phyloP scores from a whole-genome alignment of 2,888 invertebrate genomes.

The Noctua comes region DNA sequence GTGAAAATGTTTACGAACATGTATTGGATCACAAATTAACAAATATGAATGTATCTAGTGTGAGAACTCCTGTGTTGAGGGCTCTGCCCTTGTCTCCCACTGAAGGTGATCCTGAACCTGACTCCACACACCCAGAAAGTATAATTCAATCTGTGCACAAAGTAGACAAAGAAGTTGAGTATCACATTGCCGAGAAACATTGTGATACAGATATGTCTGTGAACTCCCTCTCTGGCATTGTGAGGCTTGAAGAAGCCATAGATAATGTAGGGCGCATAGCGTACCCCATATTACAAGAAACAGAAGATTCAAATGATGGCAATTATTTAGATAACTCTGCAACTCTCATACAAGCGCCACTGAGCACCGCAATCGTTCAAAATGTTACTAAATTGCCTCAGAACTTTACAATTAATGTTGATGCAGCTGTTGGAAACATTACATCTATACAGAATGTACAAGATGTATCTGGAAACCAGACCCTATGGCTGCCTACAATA shows the following conservation, averaged over 20 bases:
- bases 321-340: conserved; percentile 85
- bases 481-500: conserved; percentile 87
- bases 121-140: conserved; percentile 87
- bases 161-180: conserved; percentile 85
- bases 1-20: conserved; percentile 87
- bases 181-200: conserved; percentile 83
- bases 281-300: conserved; percentile 85
- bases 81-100: conserved; percentile 83
- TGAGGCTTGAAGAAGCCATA: conserved; percentile 85
- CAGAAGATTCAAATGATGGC: conserved; percentile 83
- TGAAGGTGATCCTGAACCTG: conserved; percentile 86
- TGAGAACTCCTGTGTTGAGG: conserved; percentile 86
- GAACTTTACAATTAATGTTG: conserved; percentile 88
- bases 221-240: conserved; percentile 84
- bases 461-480: conserved; percentile 85
- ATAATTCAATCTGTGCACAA: conserved; percentile 84
- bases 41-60: conserved; percentile 87
- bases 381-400: conserved; percentile 87
- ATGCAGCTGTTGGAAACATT: conserved; percentile 86
- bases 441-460: conserved; percentile 88
- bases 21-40: conserved; percentile 88
- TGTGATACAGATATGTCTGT: conserved; percentile 85
- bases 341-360: conserved; percentile 84
- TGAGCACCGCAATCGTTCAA: conserved; percentile 86
- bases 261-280: conserved; percentile 84